Evolutionary conservation across 2,797 vertebrate genomes (phyloP).

Genomic region (Triplophysa yarkandensis): DNA sequence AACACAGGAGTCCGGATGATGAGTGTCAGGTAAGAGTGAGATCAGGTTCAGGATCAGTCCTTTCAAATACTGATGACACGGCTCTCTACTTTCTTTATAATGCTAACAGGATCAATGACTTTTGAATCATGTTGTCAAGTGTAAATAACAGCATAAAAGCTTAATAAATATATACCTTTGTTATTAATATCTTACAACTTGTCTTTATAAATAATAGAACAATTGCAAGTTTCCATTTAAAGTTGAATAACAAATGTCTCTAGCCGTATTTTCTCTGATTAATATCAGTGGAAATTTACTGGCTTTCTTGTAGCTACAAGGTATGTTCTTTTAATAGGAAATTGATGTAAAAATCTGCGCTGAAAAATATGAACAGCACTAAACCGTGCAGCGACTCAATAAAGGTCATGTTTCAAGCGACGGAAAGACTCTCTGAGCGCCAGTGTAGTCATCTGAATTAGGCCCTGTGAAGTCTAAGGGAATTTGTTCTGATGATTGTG

Average conservation of each 20-base stretch:
- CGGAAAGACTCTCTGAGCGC: background rate
- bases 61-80: too few species aligned
- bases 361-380: background rate
- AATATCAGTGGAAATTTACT: background rate
- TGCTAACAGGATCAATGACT: too few species aligned
- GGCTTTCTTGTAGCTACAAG: background rate
- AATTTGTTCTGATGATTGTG: slow-evolving; percentile 11
- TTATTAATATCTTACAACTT: background rate
- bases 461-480: background rate
- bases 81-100: too few species aligned
- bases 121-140: too few species aligned
- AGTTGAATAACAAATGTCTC: background rate
- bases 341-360: background rate
- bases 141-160: background rate
- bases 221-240: background rate
- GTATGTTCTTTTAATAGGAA: background rate
- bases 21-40: too few species aligned
- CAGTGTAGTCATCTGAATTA: slow-evolving; percentile 19
- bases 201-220: background rate
- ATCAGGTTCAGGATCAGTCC: too few species aligned
- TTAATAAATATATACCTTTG: too few species aligned
- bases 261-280: background rate
- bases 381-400: background rate
- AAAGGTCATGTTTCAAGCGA: background rate
- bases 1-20: too few species aligned